Evolutionary conservation across 2,888 invertebrate species (phyloP), one percentile per base, ranked within the genome.

Genomic region (Colletes collaris): DNA sequence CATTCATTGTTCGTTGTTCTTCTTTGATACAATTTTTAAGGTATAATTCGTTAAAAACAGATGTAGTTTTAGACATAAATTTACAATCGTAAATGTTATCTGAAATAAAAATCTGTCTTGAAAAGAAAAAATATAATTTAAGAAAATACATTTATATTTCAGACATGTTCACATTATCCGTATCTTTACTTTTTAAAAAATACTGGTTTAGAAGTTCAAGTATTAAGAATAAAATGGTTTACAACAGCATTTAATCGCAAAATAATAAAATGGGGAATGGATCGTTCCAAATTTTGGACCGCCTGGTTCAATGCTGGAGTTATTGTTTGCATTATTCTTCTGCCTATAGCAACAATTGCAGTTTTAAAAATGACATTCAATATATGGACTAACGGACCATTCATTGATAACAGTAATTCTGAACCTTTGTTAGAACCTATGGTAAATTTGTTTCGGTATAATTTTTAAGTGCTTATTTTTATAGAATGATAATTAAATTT

Each of bases 111-210:
- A 8, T 60, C 4, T 40, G 40, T 40, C 7, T 62, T 59, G 13
- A 16, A 55, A 58, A 27, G 19, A 53, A 13, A 37, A 16, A 55
- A 59, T 13, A 27, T 58, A 49, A 10, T 53, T 60, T 46, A 27
- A 27, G 27, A 27, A 27, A 27, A 27, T 27, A 27, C 27, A 27
- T 58, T 53, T 59, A 63, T 73, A 37, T 81, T 94, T 83, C 94
- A 97, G 97, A 96, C 96, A 91, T 97, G 97, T 92, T 96, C 96
- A 93, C 96, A 96, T 91, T 96, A 96, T 90, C 97, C 97, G 0
- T 97, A 97, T 91, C 94, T 96, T 84, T 95, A 95, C 83, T 96
- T 97, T 89, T 91, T 97, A 78, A 95, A 96, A 90, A 96, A 96
- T 72, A 96, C 96, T 2, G 97, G 97, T 3, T 89, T 98, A 11